A percentile compares a stretch with the other conserved stretches of the same genome.
phyloP scores from a whole-genome alignment of 2,888 invertebrate species.

The Erannis defoliaria region DNA sequence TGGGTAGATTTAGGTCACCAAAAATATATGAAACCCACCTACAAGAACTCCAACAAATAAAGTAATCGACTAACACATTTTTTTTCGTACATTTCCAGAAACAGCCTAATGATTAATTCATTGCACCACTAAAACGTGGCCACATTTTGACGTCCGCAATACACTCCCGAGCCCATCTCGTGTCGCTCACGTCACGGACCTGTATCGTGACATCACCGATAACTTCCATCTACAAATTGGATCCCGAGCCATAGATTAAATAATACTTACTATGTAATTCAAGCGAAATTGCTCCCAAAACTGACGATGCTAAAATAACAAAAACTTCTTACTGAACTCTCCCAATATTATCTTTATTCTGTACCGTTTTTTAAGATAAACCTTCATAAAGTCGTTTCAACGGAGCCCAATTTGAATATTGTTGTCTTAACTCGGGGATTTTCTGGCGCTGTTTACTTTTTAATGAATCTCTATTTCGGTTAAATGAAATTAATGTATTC shows the following conservation, averaged over 20 bases:
- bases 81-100: too few species aligned
- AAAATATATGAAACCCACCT: not conserved
- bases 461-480: constrained; percentile 21
- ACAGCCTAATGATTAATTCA: constrained; percentile 17
- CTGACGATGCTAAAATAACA: constrained; percentile 42
- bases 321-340: constrained; percentile 39
- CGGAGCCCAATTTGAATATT: constrained; percentile 36
- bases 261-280: constrained; percentile 7
- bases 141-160: constrained; percentile 16
- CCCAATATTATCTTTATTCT: constrained; percentile 32
- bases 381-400: constrained; percentile 33
- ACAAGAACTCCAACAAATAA: not conserved
- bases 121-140: not conserved
- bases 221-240: constrained; percentile 53
- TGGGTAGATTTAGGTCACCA: too few species aligned
- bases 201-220: constrained; percentile 30
- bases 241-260: constrained; percentile 45
- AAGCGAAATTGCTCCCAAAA: constrained; percentile 37
- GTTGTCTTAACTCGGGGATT: constrained; percentile 31
- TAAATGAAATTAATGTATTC: constrained; percentile 7
- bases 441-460: constrained; percentile 24
- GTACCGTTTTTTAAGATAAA: constrained; percentile 35
- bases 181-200: constrained; percentile 10
- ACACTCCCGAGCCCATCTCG: constrained; percentile 3
- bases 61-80: not conserved